Conservation (phyloP, 2,888 invertebrate genomes). For the Synergus japonicus region DNA sequence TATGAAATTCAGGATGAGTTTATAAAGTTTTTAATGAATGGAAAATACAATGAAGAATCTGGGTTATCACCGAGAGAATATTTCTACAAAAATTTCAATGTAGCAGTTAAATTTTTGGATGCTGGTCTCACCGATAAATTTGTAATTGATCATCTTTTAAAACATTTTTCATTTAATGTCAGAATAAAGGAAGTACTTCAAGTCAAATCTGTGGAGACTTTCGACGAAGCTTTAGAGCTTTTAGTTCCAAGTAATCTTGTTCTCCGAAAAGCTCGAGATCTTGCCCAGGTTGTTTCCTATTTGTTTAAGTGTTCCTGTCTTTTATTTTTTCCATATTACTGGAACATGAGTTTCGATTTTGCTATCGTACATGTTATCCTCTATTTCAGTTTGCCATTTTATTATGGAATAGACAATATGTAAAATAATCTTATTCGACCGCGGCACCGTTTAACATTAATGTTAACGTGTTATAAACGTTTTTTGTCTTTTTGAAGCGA, state of each 20-base stretch:
- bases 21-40: not conserved
- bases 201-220: not conserved
- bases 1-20: not conserved
- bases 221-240: slow-evolving; percentile 1
- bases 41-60: not conserved
- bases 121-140: not conserved
- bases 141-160: not conserved
- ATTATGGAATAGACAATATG: too few relatives aligned
- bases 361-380: too few relatives aligned
- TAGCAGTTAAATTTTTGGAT: not conserved
- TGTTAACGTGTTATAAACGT: too few relatives aligned
- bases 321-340: not conserved
- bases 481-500: too few relatives aligned
- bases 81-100: not conserved
- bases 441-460: too few relatives aligned
- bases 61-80: not conserved
- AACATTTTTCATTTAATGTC: not conserved
- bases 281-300: too few relatives aligned
- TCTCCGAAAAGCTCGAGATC: not conserved
- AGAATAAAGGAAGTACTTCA: not conserved
- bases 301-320: too few relatives aligned
- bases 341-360: not conserved
- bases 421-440: too few relatives aligned
- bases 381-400: too few relatives aligned
- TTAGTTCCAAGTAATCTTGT: not conserved